These are phyloP conservation scores for Vultur gryphus DNA, from an alignment of 2,797 vertebrate genomes.

Conservation along the genomic window DNA sequence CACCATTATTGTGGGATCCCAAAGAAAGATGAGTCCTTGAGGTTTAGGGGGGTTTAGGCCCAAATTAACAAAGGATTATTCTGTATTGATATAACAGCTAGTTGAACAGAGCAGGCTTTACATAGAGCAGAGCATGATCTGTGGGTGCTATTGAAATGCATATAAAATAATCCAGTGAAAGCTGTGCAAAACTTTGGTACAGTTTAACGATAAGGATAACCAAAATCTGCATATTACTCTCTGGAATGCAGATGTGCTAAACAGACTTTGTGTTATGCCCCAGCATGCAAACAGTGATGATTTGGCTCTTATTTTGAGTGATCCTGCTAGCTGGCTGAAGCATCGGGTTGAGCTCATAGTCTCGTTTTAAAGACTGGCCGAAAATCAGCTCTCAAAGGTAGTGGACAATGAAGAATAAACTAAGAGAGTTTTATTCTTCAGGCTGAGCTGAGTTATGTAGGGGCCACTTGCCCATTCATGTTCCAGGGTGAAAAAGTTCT, in stretches of 20 bases:
- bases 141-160: not conserved
- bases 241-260: not conserved
- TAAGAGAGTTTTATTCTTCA: not conserved
- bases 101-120: not conserved
- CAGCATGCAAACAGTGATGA: accelerated
- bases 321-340: not conserved
- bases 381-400: not conserved
- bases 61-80: not conserved
- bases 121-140: not conserved
- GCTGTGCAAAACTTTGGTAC: not conserved
- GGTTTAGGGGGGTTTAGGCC: not conserved
- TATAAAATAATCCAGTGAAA: not conserved
- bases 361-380: not conserved
- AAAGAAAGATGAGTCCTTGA: not conserved
- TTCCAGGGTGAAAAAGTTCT: not conserved
- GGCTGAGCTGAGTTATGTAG: not conserved
- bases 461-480: not conserved
- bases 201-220: not conserved
- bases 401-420: not conserved
- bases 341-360: accelerated
- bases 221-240: not conserved
- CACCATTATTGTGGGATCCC: not conserved
- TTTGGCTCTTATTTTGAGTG: not conserved
- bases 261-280: not conserved
- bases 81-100: not conserved